These are phyloP conservation scores for Pteruthius melanotis DNA, from an alignment of 2,113 vertebrate species.

Conservation along the genomic window DNA sequence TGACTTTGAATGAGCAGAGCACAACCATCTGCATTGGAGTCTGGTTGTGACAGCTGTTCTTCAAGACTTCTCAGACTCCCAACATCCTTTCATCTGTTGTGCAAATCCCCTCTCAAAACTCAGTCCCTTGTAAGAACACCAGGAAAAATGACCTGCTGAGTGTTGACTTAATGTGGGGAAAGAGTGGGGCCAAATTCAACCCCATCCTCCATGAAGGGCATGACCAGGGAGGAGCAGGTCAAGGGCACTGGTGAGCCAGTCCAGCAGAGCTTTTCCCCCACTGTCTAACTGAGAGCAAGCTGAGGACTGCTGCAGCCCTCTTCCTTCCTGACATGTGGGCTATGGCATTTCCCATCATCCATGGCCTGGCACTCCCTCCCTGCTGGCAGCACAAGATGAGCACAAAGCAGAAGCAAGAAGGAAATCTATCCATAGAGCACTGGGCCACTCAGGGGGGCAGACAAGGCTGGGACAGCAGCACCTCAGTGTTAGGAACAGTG, in stretches of 20 bases:
- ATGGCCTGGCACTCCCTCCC: not conserved
- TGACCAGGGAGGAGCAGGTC: not conserved
- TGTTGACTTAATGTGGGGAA: fast-evolving
- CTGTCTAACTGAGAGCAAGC: not conserved
- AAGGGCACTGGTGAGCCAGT: not conserved
- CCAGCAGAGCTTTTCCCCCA: not conserved
- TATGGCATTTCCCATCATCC: not conserved
- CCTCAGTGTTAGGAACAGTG: not conserved
- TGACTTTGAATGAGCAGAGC: not conserved
- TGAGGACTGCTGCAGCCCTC: not conserved
- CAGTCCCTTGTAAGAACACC: not conserved
- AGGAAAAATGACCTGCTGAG: not conserved
- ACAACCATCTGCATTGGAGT: not conserved
- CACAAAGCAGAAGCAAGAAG: not conserved
- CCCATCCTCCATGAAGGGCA: fast-evolving
- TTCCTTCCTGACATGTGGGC: fast-evolving
- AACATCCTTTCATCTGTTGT: not conserved
- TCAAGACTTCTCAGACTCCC: not conserved
- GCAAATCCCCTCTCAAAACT: not conserved
- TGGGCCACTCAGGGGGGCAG: not conserved
- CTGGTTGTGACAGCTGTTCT: not conserved
- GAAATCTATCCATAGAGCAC: not conserved
- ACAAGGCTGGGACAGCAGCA: not conserved
- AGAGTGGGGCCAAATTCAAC: not conserved
- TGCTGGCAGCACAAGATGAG: too few relatives aligned